Evolutionary conservation across 1,140 invertebrate genomes (phyloP), one percentile per base, ranked within the genome.

Genomic region (Zophobas atratus): DNA sequence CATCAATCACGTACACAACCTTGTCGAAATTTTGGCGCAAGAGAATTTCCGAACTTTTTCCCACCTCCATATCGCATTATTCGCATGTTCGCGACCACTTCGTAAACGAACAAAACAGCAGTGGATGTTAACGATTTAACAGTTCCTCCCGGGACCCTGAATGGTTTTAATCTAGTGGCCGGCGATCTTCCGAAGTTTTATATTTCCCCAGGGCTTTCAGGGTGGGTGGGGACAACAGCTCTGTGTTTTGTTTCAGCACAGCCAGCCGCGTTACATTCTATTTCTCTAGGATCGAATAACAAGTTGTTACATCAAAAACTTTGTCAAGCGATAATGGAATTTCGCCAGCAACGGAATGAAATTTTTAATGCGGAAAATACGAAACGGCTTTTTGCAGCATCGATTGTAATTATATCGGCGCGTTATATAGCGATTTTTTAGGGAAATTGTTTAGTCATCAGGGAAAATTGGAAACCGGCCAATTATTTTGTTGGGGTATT

Each of bases 81-180:
- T 53, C 71, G 3, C 35, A 34, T 49, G 70, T 32, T 34, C 34
- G 57, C 39, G 60, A 60, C 36, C 71, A 70, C 6, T 51, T 20
- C 4, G 20, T n/a, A 51, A 51, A 51, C 49, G 49, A 51, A 51
- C 6, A 51, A 4, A 2, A 51, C 3, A 51, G 49, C 49, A 20
- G 73, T 79, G 76, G 38, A 79, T 79, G 77, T 79, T 79, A 79
- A 79, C 77, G 72, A 79, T 79, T 76, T 75, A 76, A 72, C 72
- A 75, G 63, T 70, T 75, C 51, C 77, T 79, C 77, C 33, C 49
- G 77, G 70, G 77, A 79, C 34, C 67, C 57, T 55, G 77, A 79
- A 76, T 67, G 63, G 74, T 79, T 79, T 79, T 79, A 79, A 79
- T 79, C 77, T 76, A 71, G 77, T 76, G 77, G 74, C 53, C 77